Conservation (phyloP, 1,140 invertebrate genomes). For the Bombus sibiricus region DNA sequence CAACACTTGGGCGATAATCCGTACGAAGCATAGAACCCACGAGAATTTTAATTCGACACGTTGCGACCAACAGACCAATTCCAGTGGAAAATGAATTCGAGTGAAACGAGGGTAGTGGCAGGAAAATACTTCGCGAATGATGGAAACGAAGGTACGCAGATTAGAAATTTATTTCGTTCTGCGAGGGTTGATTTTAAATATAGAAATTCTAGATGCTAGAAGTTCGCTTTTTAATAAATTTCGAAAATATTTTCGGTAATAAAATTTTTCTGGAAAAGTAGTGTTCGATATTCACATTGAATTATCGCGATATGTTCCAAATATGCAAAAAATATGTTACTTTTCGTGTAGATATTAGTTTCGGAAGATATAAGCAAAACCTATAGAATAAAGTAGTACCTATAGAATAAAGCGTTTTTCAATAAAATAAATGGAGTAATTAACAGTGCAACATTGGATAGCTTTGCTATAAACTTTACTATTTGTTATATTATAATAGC, state of each 20-base stretch:
- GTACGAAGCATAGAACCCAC: slow-evolving; percentile 17
- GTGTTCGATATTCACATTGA: not conserved
- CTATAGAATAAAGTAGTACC: too few species aligned
- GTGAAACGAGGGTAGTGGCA: not conserved
- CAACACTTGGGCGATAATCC: slow-evolving; percentile 1
- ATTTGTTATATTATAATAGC: too few species aligned
- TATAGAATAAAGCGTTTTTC: too few species aligned
- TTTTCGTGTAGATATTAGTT: not conserved
- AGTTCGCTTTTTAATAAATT: not conserved
- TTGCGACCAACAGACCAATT: not conserved
- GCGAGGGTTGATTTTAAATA: not conserved
- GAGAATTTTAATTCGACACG: slow-evolving; percentile 13
- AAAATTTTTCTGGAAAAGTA: not conserved
- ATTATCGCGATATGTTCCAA: too few species aligned
- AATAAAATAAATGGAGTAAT: too few species aligned
- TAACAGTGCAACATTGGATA: too few species aligned
- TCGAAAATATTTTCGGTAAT: not conserved
- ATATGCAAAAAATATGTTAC: too few species aligned
- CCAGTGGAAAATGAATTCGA: slow-evolving; percentile 7
- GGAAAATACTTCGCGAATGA: not conserved
- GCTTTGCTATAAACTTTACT: too few species aligned
- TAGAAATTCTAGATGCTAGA: not conserved
- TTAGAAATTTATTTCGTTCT: not conserved
- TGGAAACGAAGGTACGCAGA: not conserved
- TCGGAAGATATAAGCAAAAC: not conserved